Evolutionary conservation across 2,888 invertebrate species (phyloP).

Genomic region (Biston stratarius): DNA sequence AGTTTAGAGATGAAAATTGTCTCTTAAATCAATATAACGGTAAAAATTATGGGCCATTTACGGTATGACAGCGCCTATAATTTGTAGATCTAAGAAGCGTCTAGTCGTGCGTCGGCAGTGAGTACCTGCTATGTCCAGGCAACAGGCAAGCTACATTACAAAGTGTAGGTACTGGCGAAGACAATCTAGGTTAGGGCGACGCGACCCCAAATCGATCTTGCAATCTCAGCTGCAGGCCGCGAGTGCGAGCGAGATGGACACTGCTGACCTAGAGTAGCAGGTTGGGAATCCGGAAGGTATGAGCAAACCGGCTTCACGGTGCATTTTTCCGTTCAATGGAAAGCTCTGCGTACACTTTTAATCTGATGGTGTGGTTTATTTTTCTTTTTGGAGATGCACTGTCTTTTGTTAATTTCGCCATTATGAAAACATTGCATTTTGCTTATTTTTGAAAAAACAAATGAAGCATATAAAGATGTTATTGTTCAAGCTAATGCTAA

Average conservation of each 20-base stretch:
- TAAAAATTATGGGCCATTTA: constrained; percentile 25
- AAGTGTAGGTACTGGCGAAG: constrained; percentile 67
- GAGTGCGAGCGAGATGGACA: constrained; percentile 70
- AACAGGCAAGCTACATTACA: constrained; percentile 59
- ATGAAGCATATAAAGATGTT: not conserved
- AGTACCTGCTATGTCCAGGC: constrained; percentile 36
- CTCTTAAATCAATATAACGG: constrained; percentile 34
- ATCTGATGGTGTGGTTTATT: constrained; percentile 57
- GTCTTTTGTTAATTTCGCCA: constrained; percentile 46
- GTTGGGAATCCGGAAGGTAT: constrained; percentile 86
- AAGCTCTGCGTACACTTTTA: constrained; percentile 75
- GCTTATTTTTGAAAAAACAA: constrained; percentile 24
- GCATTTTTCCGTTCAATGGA: constrained; percentile 86
- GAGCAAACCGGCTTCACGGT: constrained; percentile 80
- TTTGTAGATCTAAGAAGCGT: constrained; percentile 24
- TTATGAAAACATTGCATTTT: constrained; percentile 26
- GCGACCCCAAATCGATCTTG: constrained; percentile 81
- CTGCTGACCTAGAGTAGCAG: constrained; percentile 83
- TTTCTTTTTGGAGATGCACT: constrained; percentile 53
- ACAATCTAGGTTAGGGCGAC: constrained; percentile 84
- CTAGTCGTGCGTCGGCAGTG: constrained; percentile 16
- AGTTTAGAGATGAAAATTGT: constrained; percentile 28
- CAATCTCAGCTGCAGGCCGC: constrained; percentile 65
- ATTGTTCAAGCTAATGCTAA: too few species aligned
- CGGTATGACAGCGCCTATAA: constrained; percentile 19